Conservation (phyloP, 2,113 vertebrate genomes). For the Paralichthys olivaceus region DNA sequence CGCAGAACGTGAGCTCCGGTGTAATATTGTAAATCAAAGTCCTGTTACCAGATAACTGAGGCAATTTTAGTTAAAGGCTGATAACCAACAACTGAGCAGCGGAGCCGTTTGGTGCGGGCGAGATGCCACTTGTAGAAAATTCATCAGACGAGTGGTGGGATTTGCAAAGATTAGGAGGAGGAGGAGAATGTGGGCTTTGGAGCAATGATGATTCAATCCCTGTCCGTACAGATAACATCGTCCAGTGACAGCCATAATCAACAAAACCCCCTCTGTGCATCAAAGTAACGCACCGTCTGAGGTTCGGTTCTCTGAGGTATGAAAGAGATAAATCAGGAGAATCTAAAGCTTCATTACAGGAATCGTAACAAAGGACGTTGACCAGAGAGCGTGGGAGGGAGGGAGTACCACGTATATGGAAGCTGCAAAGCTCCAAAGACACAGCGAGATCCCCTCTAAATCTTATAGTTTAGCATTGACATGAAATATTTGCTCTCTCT, state of each 20-base stretch:
- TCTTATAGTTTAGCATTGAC: background rate
- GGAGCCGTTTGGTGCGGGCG: conserved; percentile 17
- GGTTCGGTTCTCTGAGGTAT: conserved; percentile 16
- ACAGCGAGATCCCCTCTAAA: conserved; percentile 1
- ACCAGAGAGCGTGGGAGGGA: background rate
- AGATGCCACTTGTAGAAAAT: conserved; percentile 51
- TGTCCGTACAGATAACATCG: conserved; percentile 50
- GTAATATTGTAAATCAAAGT: conserved; percentile 31
- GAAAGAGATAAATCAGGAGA: background rate
- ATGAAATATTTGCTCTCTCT: conserved; percentile 4
- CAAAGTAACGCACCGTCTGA: conserved; percentile 25
- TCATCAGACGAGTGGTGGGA: conserved; percentile 69
- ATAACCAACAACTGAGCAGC: conserved; percentile 1
- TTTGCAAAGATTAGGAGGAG: conserved; percentile 65
- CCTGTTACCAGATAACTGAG: conserved; percentile 1
- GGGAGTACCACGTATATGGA: background rate
- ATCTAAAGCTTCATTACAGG: too few relatives aligned
- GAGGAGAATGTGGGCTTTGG: conserved; percentile 33
- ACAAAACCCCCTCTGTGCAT: conserved; percentile 40
- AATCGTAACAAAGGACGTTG: too few relatives aligned
- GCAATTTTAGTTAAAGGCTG: too few relatives aligned
- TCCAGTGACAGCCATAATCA: conserved; percentile 21
- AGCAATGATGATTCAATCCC: conserved; percentile 50
- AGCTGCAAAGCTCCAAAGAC: background rate
- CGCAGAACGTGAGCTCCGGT: background rate